These are phyloP conservation scores for Trissolcus japonicus DNA, from an alignment of 2,888 invertebrate genomes.

Conservation along the genomic window DNA sequence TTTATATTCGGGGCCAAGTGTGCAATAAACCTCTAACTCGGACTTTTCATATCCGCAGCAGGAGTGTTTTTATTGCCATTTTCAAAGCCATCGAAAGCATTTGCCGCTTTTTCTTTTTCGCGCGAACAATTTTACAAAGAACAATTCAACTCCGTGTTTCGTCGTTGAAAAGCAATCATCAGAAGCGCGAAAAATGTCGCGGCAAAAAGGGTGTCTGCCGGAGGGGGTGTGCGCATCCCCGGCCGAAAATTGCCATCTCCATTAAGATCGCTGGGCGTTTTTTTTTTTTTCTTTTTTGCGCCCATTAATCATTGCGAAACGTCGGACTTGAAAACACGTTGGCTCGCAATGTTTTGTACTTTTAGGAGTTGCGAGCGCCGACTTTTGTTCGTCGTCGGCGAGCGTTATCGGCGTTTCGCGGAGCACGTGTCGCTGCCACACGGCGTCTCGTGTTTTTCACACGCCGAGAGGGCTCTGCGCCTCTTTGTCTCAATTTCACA, in stretches of 20 bases:
- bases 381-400: slow-evolving; percentile 19
- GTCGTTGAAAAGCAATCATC: not conserved
- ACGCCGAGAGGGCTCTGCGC: slow-evolving; percentile 33
- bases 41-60: too few species aligned
- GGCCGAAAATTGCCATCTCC: slow-evolving; percentile 7
- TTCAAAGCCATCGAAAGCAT: too few species aligned
- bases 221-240: not conserved
- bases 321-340: slow-evolving; percentile 20
- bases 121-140: too few species aligned
- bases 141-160: too few species aligned
- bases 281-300: slow-evolving; percentile 5
- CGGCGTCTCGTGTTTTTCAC: slow-evolving; percentile 42
- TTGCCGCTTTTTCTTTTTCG: too few species aligned
- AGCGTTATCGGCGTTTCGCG: slow-evolving; percentile 10
- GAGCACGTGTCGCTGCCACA: slow-evolving; percentile 39
- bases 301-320: slow-evolving; percentile 24
- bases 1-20: too few species aligned
- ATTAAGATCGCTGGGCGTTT: slow-evolving; percentile 6
- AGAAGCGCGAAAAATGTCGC: not conserved
- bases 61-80: too few species aligned
- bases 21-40: too few species aligned
- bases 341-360: slow-evolving; percentile 16
- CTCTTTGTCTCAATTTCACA: slow-evolving; percentile 47
- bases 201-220: not conserved
- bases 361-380: slow-evolving; percentile 7